These are phyloP conservation scores for Hypsopygia costalis DNA, from an alignment of 2,888 invertebrate genomes.

Conservation along the genomic window DNA sequence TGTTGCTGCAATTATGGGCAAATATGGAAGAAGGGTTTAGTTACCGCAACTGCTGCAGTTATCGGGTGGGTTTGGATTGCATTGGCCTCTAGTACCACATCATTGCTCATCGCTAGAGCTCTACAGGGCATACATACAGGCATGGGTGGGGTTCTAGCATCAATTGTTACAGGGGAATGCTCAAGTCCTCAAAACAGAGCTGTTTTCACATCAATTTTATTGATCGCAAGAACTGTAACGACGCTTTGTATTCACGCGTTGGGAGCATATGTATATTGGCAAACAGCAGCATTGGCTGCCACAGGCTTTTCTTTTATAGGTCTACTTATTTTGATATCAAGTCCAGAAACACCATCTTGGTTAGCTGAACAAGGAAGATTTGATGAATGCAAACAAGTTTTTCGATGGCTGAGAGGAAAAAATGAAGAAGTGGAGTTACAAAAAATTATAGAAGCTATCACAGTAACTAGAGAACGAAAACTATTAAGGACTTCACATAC, in stretches of 20 bases:
- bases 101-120: conserved; percentile 43
- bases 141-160: conserved; percentile 62
- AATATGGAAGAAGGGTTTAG: conserved; percentile 75
- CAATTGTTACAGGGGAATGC: conserved; percentile 76
- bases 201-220: conserved; percentile 77
- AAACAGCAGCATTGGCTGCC: conserved; percentile 69
- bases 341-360: conserved; percentile 83
- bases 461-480: conserved; percentile 9
- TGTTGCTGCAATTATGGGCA: conserved; percentile 64
- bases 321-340: conserved; percentile 49
- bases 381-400: conserved; percentile 72
- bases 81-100: conserved; percentile 51
- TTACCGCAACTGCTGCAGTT: conserved; percentile 65
- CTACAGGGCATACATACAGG: conserved; percentile 71
- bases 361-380: conserved; percentile 70
- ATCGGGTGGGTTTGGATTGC: conserved; percentile 77
- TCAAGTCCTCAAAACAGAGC: conserved; percentile 80
- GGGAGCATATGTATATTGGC: conserved; percentile 80
- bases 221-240: conserved; percentile 78
- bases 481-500: not conserved
- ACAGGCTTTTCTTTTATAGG: conserved; percentile 62
- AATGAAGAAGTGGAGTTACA: conserved; percentile 44
- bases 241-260: conserved; percentile 81
- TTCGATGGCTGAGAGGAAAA: conserved; percentile 78
- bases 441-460: conserved; percentile 23